Evolutionary conservation across 1,140 invertebrate genomes (phyloP), one percentile per base, ranked within the genome.

Genomic region (Drosophila lacteicornis): DNA sequence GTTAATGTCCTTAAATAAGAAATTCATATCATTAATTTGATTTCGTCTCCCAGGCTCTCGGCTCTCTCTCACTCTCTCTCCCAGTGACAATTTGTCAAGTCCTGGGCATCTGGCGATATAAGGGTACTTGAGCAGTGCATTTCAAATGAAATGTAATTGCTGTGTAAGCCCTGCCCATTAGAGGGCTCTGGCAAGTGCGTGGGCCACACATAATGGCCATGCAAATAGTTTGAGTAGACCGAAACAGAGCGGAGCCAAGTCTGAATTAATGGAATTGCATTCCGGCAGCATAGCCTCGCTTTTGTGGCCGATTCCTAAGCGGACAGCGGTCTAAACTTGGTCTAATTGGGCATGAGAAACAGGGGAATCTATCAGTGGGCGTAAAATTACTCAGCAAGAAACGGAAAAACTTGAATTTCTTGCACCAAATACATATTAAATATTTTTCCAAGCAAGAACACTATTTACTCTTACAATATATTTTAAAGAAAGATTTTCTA

Each of bases 21-120:
- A 88, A 84, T 81, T 88, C 84, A 84, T 81, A 79, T 88, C 84
- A 88, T 88, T 81, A 88, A 90, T 90, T 88, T 84, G 67, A 88
- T 88, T 88, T 70, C 45, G 22, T 36, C 46, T 59, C 38, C 51
- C 36, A 33, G n/a, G 17, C 25, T 8, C 22, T 30, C 36, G 13
- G 15, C 45, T n/a, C 51, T 55, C 22, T 42, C 12, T 9, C 38
- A 43, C 47, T 9, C 38, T 49, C 53, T 19, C 50, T 62, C 25
- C 43, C 5, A 9, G 46, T 56, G 63, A 76, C 62, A 77, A 77
- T 77, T 77, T 77, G 74, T 77, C 75, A 76, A 46, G 74, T 25
- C 46, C 42, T 58, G 63, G 43, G 43, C 57, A 38, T 36, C 55
- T 57, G 68, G 43, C 36, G 42, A 42, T 11, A 36, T 25, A 17